phyloP scores from a whole-genome alignment of 2,888 invertebrate species.

The Agrochola lota region DNA sequence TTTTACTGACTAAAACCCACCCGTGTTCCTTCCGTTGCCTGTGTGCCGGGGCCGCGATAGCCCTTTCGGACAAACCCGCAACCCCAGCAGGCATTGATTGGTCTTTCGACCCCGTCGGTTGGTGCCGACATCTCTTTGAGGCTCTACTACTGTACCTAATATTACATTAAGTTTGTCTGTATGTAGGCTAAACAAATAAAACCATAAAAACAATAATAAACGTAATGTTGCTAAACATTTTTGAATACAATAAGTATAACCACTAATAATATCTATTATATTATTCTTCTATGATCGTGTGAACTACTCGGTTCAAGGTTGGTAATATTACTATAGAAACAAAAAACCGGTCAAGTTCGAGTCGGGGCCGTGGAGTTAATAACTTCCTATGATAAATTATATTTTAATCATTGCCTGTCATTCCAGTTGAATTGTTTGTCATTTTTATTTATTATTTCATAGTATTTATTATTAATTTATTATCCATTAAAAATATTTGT shows the following conservation, averaged over 20 bases:
- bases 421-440: conserved; percentile 4
- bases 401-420: conserved; percentile 1
- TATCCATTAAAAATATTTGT: background rate
- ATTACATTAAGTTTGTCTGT: background rate
- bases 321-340: background rate
- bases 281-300: conserved; percentile 47
- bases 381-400: conserved; percentile 7
- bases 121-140: too few species aligned
- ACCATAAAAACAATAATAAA: background rate
- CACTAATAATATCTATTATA: conserved; percentile 3
- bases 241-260: background rate
- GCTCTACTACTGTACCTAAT: too few species aligned
- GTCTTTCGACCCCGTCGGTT: too few species aligned
- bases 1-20: too few species aligned
- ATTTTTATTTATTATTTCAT: background rate
- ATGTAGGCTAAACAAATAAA: background rate
- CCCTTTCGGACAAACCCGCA: too few species aligned
- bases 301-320: conserved; percentile 60
- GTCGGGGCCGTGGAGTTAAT: background rate
- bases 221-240: conserved; percentile 4
- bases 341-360: conserved; percentile 49
- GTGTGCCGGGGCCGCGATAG: too few species aligned
- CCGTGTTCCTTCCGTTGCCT: too few species aligned
- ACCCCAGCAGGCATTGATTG: too few species aligned
- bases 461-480: background rate